A percentile compares a stretch with the other conserved stretches of the same genome.
phyloP scores from a whole-genome alignment of 2,113 vertebrate genomes.

The Austrofundulus limnaeus region DNA sequence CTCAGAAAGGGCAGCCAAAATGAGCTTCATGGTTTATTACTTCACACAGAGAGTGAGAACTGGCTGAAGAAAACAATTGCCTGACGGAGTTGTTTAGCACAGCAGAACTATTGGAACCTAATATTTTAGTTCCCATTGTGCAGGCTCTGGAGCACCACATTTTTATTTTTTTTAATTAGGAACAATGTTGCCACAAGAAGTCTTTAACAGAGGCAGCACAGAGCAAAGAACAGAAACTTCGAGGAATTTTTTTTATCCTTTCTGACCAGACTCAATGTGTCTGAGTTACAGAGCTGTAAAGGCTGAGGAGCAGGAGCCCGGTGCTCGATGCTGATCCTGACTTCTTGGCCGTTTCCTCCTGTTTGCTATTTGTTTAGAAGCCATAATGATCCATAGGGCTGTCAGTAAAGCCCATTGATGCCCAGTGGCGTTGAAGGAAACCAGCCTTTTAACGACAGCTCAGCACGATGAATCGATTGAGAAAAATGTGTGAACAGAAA shows the following conservation, averaged over 20 bases:
- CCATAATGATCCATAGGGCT: constrained; percentile 22
- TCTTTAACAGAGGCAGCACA: constrained; percentile 19
- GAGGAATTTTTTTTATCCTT: neutral
- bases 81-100: neutral
- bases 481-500: neutral
- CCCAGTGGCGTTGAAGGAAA: constrained; percentile 8
- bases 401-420: constrained; percentile 42
- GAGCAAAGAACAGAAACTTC: constrained; percentile 3
- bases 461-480: neutral
- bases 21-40: constrained; percentile 15
- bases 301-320: neutral
- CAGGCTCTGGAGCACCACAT: constrained; percentile 7
- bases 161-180: constrained; percentile 14
- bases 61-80: neutral
- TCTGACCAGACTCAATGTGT: neutral
- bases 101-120: constrained; percentile 9
- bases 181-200: neutral
- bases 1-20: constrained; percentile 23
- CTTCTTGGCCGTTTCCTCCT: constrained; percentile 16
- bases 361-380: constrained; percentile 32
- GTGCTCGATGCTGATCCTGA: neutral
- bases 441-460: neutral
- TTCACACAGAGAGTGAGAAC: neutral
- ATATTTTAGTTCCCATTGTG: constrained; percentile 10
- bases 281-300: neutral